Percentiles rank a stretch among this genome's conserved stretches.
Evolutionary conservation across 2,113 vertebrate genomes (phyloP).

Genomic region (Rhinoderma darwinii): DNA sequence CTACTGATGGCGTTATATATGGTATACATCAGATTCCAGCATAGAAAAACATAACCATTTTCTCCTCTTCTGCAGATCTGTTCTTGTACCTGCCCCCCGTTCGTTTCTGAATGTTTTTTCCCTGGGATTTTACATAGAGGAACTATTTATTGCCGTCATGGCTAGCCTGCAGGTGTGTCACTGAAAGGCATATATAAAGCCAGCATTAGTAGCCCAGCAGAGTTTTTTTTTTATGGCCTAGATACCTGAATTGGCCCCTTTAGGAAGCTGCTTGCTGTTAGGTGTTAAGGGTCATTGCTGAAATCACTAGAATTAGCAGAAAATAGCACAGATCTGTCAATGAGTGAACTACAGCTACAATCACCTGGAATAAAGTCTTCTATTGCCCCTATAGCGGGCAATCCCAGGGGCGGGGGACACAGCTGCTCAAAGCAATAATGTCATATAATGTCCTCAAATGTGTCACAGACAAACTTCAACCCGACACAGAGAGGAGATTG

Average conservation of each 20-base stretch:
- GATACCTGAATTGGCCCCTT: conserved; percentile 76
- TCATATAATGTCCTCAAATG: background rate
- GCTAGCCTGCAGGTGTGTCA: conserved; percentile 43
- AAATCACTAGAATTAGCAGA: conserved; percentile 79
- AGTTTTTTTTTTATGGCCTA: conserved; percentile 77
- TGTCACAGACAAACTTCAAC: background rate
- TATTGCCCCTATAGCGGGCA: conserved; percentile 75
- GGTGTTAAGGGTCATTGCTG: conserved; percentile 79
- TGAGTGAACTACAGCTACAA: conserved; percentile 77
- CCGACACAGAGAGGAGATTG: background rate
- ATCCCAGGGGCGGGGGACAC: background rate
- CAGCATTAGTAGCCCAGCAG: conserved; percentile 64
- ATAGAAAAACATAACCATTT: no score
- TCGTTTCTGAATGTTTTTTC: background rate
- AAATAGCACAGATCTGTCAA: conserved; percentile 82
- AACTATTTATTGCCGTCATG: conserved; percentile 26
- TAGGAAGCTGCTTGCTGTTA: conserved; percentile 73
- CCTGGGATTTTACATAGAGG: background rate
- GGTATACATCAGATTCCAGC: no score
- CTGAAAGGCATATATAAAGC: background rate
- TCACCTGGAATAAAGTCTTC: conserved; percentile 91
- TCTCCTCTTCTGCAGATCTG: background rate
- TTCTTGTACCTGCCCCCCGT: background rate
- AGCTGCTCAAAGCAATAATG: conserved; percentile 15
- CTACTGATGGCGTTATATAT: no score